These are phyloP conservation scores for Nesoenas mayeri DNA, from an alignment of 2,113 vertebrate genomes.

Conservation along the genomic window DNA sequence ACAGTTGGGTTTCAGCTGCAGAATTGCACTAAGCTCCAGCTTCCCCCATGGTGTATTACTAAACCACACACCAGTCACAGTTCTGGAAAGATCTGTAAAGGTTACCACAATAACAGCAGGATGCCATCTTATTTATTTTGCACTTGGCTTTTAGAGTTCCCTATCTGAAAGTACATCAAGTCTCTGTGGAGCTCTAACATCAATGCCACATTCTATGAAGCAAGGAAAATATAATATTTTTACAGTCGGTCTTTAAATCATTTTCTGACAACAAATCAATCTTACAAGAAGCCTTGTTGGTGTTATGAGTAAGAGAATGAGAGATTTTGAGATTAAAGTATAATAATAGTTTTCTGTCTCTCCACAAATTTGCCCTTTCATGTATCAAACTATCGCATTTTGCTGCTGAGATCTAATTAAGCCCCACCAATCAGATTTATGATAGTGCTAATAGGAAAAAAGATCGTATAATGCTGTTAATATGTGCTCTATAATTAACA, in stretches of 20 bases:
- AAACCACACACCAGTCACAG: neutral
- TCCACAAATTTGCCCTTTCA: neutral
- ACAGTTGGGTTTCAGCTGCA: neutral
- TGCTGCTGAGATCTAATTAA: conserved; percentile 22
- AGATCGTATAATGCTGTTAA: conserved; percentile 21
- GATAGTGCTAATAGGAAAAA: conserved; percentile 26
- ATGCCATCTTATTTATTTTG: conserved; percentile 44
- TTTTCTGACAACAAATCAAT: conserved; percentile 58
- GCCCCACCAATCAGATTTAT: conserved; percentile 46
- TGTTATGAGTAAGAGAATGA: neutral
- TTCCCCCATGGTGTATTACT: neutral
- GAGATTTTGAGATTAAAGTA: conserved; percentile 24
- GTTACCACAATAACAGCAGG: conserved; percentile 34
- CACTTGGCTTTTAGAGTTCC: conserved; percentile 7
- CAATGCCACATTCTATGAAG: conserved; percentile 4
- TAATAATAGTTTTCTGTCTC: neutral
- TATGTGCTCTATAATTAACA: conserved; percentile 43
- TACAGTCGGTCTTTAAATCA: conserved; percentile 29
- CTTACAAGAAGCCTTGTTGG: conserved; percentile 26
- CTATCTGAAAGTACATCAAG: conserved; percentile 33
- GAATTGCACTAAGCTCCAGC: neutral
- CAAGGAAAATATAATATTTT: conserved; percentile 38
- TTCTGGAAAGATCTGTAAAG: conserved; percentile 28
- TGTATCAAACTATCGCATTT: neutral
- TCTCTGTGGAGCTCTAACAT: conserved; percentile 43